Base-by-base conservation (phyloP, 2,113 vertebrate species). In the Takifugu flavidus region DNA sequence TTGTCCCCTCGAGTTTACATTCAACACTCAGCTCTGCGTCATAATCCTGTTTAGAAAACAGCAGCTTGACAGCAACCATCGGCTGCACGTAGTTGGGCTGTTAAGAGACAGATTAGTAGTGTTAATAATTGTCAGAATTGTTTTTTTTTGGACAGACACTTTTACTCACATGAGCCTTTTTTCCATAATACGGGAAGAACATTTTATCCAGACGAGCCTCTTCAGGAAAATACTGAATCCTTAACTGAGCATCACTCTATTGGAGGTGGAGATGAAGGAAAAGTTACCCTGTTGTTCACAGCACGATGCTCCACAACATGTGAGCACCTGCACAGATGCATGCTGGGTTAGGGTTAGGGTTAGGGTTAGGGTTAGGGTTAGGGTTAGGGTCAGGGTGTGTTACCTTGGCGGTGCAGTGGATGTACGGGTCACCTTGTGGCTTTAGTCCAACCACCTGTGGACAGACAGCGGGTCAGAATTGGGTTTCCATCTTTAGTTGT, bases 101-200 rank as follows among this genome's bases (percentile, higher is more conserved):
- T 12, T 4, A 14, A 69, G 43, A 89, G 80, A 26, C 1, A 15
- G 25, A 13, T 31, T 11, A 13, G 13, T 12, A 25, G n/a, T 1
- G 11, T 15, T 1, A 50, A 5, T 2, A 50, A 50, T 5, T 13
- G 14, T 47, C 5, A 47, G 45, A 13, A 15, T 13, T 15, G 20
- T 1, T n/a, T n/a, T n/a, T 14, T 49, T 8, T 4, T 14, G 14
- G 44, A 2, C 10, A 10, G 44, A 46, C 44, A 4, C 5, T 25
- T 6, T 72, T 74, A 96, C 95, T 96, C 83, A 98, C 96, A 3
- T 98, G 95, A 45, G 82, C 74, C 53, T 90, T 93, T 72, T 95
- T 97, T 26, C 96, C 96, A 13, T 96, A 98, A 68, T 98, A 98
- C 0, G 96, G 96, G 75, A 93, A 98, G 79, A 94, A 98, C 90